phyloP scores from a whole-genome alignment of 2,113 vertebrate species.

The Myrmecobius fasciatus region DNA sequence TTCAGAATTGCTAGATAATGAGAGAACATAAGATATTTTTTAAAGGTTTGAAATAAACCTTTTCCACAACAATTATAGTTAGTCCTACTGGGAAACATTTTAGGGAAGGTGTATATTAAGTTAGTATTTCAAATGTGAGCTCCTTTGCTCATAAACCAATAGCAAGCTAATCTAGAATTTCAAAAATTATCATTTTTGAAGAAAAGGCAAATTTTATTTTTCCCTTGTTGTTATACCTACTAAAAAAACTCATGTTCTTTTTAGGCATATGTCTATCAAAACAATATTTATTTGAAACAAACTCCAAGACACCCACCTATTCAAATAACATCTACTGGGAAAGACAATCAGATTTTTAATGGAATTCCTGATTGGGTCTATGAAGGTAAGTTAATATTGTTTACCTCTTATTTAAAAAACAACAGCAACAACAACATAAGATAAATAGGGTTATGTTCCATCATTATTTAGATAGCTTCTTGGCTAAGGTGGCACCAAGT shows the following conservation, averaged over 20 bases:
- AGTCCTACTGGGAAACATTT: background rate
- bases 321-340: conserved; percentile 91
- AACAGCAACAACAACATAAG: background rate
- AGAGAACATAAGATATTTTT: conserved; percentile 31
- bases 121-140: conserved; percentile 42
- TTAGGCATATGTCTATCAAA: conserved; percentile 92
- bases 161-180: background rate
- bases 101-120: conserved; percentile 42
- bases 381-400: conserved; percentile 87
- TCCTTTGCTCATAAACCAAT: conserved; percentile 45
- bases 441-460: background rate
- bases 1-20: conserved; percentile 17
- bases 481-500: background rate
- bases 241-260: conserved; percentile 47
- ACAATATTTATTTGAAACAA: conserved; percentile 91
- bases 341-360: conserved; percentile 93
- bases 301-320: conserved; percentile 83
- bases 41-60: conserved; percentile 42
- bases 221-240: conserved; percentile 25
- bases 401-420: conserved; percentile 50
- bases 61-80: conserved; percentile 37
- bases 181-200: background rate
- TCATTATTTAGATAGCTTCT: background rate
- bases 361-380: conserved; percentile 98
- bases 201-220: conserved; percentile 4